Conservation (phyloP, 2,797 vertebrate genomes). For the Xyrichtys novacula region DNA sequence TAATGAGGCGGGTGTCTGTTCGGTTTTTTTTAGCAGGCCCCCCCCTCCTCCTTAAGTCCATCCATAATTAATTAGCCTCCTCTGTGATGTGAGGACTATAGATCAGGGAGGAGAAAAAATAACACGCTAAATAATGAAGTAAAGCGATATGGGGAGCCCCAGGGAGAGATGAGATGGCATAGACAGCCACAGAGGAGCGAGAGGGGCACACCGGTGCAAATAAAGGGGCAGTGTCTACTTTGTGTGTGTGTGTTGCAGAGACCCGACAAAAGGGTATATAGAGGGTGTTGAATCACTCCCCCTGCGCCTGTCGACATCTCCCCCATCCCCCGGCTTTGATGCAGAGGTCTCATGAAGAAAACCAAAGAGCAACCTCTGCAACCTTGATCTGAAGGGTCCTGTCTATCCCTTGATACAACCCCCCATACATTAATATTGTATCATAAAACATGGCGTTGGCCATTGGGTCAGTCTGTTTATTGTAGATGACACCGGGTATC, state of each 20-base stretch:
- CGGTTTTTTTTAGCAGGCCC: constrained; percentile 45
- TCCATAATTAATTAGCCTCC: constrained; percentile 81
- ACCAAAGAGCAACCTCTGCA: constrained; percentile 36
- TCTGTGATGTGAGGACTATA: constrained; percentile 81
- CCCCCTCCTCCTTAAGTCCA: constrained; percentile 46
- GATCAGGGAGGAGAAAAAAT: constrained; percentile 80
- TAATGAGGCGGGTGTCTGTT: constrained; percentile 77
- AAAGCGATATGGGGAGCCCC: constrained; percentile 74
- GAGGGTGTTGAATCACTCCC: constrained; percentile 33
- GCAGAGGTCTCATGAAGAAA: constrained; percentile 14
- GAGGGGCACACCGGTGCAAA: constrained; percentile 60
- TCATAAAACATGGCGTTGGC: constrained; percentile 17
- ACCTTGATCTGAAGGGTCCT: constrained; percentile 38
- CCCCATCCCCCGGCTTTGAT: constrained; percentile 25
- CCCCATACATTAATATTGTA: constrained; percentile 53
- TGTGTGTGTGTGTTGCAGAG: constrained; percentile 15
- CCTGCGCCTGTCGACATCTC: constrained; percentile 32
- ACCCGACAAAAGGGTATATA: constrained; percentile 45
- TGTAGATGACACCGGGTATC: constrained; percentile 3
- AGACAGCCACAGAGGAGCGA: constrained; percentile 58
- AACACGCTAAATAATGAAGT: constrained; percentile 83
- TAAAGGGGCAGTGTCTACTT: constrained; percentile 36
- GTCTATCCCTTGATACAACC: constrained; percentile 13
- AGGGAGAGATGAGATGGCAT: constrained; percentile 67
- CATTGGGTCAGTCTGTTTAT: constrained; percentile 34